Conservation (phyloP, 92 coral and sea anemone genomes). For the Chrysogorgia sp. region DNA sequence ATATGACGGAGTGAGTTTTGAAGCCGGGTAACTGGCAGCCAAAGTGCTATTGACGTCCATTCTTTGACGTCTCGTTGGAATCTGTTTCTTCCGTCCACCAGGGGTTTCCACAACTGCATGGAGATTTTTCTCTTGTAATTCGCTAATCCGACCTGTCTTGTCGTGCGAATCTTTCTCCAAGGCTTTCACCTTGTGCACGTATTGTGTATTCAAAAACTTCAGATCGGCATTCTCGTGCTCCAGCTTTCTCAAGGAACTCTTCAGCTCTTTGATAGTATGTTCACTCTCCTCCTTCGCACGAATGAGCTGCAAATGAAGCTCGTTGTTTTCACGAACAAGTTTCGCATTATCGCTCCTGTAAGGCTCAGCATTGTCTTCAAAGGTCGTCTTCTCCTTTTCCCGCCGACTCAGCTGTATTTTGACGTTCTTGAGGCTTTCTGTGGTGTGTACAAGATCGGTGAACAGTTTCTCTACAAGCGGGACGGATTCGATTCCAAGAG, state of each 20-base stretch:
- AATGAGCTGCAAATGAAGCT: slow-evolving; percentile 90
- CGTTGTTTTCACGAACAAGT: slow-evolving; percentile 96
- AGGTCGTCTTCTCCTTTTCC: slow-evolving; percentile 74
- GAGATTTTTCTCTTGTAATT: slow-evolving; percentile 90
- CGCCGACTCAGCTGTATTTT: slow-evolving; percentile 81
- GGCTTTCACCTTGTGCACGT: slow-evolving; percentile 98
- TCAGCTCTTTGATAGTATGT: slow-evolving; percentile 82
- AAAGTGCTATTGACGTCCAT: slow-evolving; percentile 98
- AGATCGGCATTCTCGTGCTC: slow-evolving; percentile 99
- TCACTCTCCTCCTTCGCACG: slow-evolving; percentile 91
- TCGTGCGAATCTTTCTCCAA: slow-evolving; percentile 88
- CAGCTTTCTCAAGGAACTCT: slow-evolving; percentile 85
- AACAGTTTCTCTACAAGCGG: slow-evolving; percentile 97
- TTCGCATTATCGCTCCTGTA: slow-evolving; percentile 98
- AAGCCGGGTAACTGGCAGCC: slow-evolving; percentile 68
- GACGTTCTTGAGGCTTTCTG: slow-evolving; percentile 95
- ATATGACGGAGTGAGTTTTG: slow-evolving; percentile 52
- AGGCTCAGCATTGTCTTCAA: slow-evolving; percentile 95
- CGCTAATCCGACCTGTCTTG: slow-evolving; percentile 89
- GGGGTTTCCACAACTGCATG: slow-evolving; percentile 99
- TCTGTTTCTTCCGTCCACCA: slow-evolving; percentile 94
- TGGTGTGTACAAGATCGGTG: slow-evolving; percentile 98
- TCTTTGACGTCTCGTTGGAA: slow-evolving; percentile 93
- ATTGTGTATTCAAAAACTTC: slow-evolving; percentile 94
- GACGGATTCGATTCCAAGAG: slow-evolving; percentile 97